Percentiles rank a stretch among this genome's conserved stretches.
These are phyloP conservation scores for Camponotus floridanus DNA, from an alignment of 1,140 invertebrate species.

Conservation along the genomic window DNA sequence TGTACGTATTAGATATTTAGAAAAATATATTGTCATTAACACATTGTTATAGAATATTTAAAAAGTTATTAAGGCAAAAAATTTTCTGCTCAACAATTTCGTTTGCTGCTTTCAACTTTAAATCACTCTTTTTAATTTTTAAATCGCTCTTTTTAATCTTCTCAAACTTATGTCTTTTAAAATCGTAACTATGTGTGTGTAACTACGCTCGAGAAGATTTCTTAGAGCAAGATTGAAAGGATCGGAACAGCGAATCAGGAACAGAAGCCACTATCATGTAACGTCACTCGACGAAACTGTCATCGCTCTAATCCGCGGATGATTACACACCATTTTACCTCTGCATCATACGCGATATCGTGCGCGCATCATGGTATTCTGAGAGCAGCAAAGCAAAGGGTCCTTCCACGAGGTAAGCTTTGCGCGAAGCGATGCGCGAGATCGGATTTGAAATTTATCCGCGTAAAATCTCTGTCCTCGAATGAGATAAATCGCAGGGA, in stretches of 20 bases:
- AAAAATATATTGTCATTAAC: no score
- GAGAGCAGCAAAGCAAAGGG: conserved; percentile 72
- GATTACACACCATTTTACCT: conserved; percentile 82
- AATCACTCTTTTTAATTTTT: background rate
- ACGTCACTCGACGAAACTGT: conserved; percentile 56
- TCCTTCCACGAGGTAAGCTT: conserved; percentile 70
- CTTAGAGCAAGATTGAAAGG: background rate
- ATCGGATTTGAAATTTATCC: conserved; percentile 86
- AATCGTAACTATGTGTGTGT: background rate
- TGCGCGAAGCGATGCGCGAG: conserved; percentile 78
- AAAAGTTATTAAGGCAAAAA: no score
- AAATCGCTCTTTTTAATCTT: background rate
- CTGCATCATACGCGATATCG: conserved; percentile 79
- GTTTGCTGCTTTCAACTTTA: background rate
- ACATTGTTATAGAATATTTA: no score
- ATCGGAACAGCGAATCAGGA: background rate
- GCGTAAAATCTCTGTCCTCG: conserved; percentile 82
- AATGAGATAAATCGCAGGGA: conserved; percentile 7
- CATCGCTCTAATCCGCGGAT: conserved; percentile 71
- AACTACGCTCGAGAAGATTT: background rate
- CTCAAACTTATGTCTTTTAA: background rate
- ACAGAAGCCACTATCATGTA: conserved; percentile 15
- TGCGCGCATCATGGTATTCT: conserved; percentile 62
- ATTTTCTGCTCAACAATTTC: no score
- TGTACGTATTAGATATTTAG: no score